These are phyloP conservation scores for Ammodytes dubius DNA, from an alignment of 2,113 vertebrate genomes.

Conservation along the genomic window DNA sequence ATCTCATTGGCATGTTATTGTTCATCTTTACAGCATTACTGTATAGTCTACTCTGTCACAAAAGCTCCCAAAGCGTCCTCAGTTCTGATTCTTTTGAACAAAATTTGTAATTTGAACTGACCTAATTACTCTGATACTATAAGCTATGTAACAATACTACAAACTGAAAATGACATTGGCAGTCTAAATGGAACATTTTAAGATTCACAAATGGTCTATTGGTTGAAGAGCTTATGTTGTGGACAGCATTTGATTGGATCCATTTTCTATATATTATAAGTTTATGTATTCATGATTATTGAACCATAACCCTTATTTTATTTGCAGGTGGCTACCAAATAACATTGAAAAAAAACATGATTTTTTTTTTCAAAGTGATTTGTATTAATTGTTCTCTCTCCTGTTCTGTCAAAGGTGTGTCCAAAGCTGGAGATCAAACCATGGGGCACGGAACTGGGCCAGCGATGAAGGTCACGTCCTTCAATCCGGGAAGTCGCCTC, in stretches of 20 bases:
- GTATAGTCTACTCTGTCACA: background rate
- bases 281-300: background rate
- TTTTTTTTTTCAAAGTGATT: conserved; percentile 1
- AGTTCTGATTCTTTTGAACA: background rate
- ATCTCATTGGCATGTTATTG: conserved; percentile 31
- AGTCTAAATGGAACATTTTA: background rate
- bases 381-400: conserved; percentile 35
- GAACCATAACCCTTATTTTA: background rate
- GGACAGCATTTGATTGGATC: background rate
- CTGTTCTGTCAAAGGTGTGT: conserved; percentile 47
- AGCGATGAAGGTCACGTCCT: conserved; percentile 64
- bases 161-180: background rate
- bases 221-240: background rate
- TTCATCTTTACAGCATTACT: background rate
- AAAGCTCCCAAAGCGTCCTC: background rate
- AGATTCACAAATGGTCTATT: background rate
- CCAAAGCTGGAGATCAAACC: conserved; percentile 42
- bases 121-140: background rate
- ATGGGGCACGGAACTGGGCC: conserved; percentile 67
- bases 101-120: background rate
- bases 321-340: background rate
- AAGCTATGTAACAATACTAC: background rate
- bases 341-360: background rate
- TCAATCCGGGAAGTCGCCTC: conserved; percentile 78
- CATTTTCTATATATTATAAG: background rate